Conservation (phyloP, 2,888 invertebrate species). For the Netelia virgata region DNA sequence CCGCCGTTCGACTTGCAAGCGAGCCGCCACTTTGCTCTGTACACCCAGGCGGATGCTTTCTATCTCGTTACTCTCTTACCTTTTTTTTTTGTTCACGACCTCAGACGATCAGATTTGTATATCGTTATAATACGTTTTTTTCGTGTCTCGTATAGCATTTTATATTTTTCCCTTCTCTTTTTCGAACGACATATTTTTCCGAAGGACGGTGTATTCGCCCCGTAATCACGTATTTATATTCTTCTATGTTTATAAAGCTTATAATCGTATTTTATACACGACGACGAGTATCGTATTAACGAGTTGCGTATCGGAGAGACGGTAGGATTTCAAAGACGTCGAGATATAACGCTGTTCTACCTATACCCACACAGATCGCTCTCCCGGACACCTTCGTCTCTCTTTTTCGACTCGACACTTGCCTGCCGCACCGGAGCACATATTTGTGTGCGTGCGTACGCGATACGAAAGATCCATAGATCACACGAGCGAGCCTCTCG, state of each 20-base stretch:
- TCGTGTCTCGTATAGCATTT: background rate
- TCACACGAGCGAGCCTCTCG: constrained; percentile 67
- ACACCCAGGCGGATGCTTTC: background rate
- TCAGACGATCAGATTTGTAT: background rate
- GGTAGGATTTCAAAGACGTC: constrained; percentile 53
- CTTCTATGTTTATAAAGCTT: no score
- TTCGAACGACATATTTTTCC: background rate
- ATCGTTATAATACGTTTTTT: background rate
- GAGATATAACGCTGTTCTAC: background rate
- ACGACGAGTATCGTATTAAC: constrained; percentile 28
- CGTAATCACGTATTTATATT: no score
- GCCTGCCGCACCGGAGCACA: constrained; percentile 30
- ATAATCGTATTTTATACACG: no score
- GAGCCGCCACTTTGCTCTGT: constrained; percentile 42
- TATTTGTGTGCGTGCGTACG: background rate
- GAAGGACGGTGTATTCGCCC: no score
- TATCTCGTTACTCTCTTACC: background rate
- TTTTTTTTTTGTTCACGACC: background rate
- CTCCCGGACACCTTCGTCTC: constrained; percentile 35
- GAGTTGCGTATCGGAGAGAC: constrained; percentile 33
- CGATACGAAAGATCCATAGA: constrained; percentile 68
- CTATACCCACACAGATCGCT: constrained; percentile 23
- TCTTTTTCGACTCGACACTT: constrained; percentile 31
- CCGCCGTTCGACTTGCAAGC: constrained; percentile 32
- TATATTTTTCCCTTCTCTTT: background rate